Base-by-base conservation (phyloP, 2,888 invertebrate genomes). In the Lottia scabra region DNA sequence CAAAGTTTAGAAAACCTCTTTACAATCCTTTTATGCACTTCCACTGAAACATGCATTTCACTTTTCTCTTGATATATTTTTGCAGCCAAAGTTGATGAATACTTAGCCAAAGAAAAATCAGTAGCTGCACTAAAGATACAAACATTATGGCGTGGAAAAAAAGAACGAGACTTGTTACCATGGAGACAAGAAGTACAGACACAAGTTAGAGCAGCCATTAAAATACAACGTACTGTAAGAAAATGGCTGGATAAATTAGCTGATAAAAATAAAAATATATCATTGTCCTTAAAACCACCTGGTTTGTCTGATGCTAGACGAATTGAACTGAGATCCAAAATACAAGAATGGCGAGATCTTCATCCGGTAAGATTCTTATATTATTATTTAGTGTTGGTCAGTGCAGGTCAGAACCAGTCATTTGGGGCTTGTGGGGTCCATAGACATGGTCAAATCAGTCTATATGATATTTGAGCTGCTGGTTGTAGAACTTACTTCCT, bases 91-190 rank as follows among this genome's bases (percentile, higher is more conserved):
- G 81, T 89, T 15, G 82, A 85, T 46, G 81, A 82, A 62, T 87
- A 86, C 75, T 64, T 89, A 67, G 81, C 81, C 56, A 83, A 83
- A 71, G 86, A 88, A 71, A 80, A 86, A 72, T 76, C 81, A 1
- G 72, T 78, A 6, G 86, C 89, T 2, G 89, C 87, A 13, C 69
- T 83, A n/a, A 80, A 75, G 46, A 87, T 89, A 46, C 89, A 89
- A 80, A 82, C 84, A 63, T 23, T 75, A 0, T 89, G 87, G 87
- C 78, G 87, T 63, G 88, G 88, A 10, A 83, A 85, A 67, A 72
- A 74, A 43, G 82, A 81, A 38, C 71, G 88, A 13, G 76, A 76
- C 46, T 73, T 79, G 44, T 72, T 87, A 12, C 74, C 77, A 4
- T 77, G 76, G 6, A 73, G 82, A 12, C 79, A 82, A 67, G 73